These are phyloP conservation scores for Julus scandinavius DNA, from an alignment of 2,888 invertebrate genomes.

Conservation along the genomic window DNA sequence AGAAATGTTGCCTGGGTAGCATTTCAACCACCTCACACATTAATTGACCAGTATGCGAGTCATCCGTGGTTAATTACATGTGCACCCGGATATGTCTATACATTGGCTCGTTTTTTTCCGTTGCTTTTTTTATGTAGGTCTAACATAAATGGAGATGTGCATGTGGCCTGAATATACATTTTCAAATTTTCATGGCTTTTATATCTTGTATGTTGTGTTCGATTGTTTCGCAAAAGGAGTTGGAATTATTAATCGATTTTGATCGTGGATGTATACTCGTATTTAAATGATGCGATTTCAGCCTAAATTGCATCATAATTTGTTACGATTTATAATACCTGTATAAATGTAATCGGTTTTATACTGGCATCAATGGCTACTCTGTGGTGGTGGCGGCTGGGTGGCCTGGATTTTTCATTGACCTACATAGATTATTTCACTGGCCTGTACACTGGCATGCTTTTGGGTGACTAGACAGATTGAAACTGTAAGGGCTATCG, in stretches of 20 bases:
- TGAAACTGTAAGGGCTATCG: neutral
- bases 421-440: constrained; percentile 3
- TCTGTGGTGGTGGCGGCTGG: constrained; percentile 10
- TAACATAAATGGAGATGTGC: neutral
- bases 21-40: neutral
- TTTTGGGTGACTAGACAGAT: constrained; percentile 2
- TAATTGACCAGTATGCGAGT: constrained; percentile 7
- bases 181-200: neutral
- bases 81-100: neutral
- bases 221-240: neutral
- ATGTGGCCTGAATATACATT: neutral
- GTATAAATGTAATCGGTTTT: neutral
- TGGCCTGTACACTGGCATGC: neutral
- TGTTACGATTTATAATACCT: neutral
- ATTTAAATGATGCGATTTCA: neutral
- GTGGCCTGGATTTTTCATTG: constrained; percentile 3
- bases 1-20: neutral
- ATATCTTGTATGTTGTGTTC: neutral
- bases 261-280: neutral
- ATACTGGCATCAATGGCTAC: neutral
- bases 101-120: neutral
- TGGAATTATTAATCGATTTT: neutral
- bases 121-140: neutral
- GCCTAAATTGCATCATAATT: neutral
- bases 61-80: constrained; percentile 13